Base-by-base conservation (phyloP, 2,888 invertebrate genomes). In the Zygogramma bicolorata region DNA sequence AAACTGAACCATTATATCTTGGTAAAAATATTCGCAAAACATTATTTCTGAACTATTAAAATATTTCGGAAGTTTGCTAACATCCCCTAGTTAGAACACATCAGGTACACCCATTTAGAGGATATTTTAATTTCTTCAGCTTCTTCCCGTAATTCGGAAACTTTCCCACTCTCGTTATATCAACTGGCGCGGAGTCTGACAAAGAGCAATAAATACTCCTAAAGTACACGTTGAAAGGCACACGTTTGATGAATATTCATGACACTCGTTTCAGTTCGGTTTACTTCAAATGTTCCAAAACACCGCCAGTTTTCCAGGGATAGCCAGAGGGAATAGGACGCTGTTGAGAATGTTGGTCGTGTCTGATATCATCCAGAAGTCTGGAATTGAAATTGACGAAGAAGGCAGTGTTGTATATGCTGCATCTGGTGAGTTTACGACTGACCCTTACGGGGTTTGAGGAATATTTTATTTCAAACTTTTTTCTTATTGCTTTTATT, bases 341-440 rank as follows among this genome's bases (percentile, higher is more conserved):
- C 70, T 80, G 46, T 73, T 83, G 6, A 81, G 81, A 25, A 88
- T 88, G 65, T 87, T 90, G 29, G 89, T 89, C 60, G 91, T 95
- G 0, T 92, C 93, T 10, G 91, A 92, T 81, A 89, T 95, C 20
- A 83, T 94, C 62, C 95, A 95, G 85, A 92, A 93, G 81, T 89
- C 93, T 57, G 95, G 94, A 18, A 92, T 95, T 38, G 93, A 93
- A 82, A 90, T 95, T 57, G 93, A 93, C 78, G 95, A 95, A 84
- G 87, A 91, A 53, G 95, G 95, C 73, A 94, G 92, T 53, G 88
- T 90, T 0, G 93, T 92, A 0, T 93, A 89, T 83, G 91, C 92
- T 0, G 92, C 92, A 7, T 93, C 94, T 81, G 91, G 93, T 93
- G 85, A 75, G 81, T 82, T 68, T 46, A 60, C 1, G 20, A 22